Base-by-base conservation (phyloP, 2,113 vertebrate species). In the Cyprinus carpio region DNA sequence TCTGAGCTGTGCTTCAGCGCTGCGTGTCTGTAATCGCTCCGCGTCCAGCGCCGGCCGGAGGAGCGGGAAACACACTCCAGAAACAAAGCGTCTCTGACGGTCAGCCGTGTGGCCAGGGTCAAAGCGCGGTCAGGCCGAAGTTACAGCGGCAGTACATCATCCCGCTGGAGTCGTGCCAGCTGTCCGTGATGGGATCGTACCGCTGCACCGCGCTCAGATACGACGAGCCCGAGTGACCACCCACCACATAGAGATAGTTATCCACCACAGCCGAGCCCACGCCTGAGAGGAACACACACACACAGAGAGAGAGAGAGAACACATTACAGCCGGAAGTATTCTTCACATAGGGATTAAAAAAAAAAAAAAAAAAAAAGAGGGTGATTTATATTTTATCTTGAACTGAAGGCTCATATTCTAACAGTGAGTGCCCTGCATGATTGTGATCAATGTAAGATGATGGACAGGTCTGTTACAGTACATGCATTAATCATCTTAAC, bases 131-230 rank as follows among this genome's bases (percentile, higher is more conserved):
- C 74, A 99, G 93, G 85, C 98, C 98, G 91, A 99, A 99, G 89
- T 99, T 99, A 95, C 98, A 99, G 8, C 98, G 97, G 84, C 97
- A 99, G 90, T 97, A 97, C 93, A 96, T 95, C 98, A 99, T 99
- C 56, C 97, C 97, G 1, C 96, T 97, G 0, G 96, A 97, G 94
- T 99, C 98, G 94, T 96, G 95, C 98, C 98, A 99, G 20, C 93
- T 95, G 88, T 99, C 97, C 0, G 96, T 95, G 91, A 98, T 96
- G 16, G 98, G 98, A 77, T 99, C 96, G 6, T 99, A 99, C 76
- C 96, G 95, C 93, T 99, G 98, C 67, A 99, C 97, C 18, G 96
- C 96, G 93, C 99, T 99, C 91, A 99, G 94, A 90, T 99, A 99
- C 76, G 98, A 98, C 0, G 98, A 99, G 29, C 98, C 98, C 0